Evolutionary conservation across 2,797 vertebrate species (phyloP).

Genomic region (Urocyon cinereoargenteus): DNA sequence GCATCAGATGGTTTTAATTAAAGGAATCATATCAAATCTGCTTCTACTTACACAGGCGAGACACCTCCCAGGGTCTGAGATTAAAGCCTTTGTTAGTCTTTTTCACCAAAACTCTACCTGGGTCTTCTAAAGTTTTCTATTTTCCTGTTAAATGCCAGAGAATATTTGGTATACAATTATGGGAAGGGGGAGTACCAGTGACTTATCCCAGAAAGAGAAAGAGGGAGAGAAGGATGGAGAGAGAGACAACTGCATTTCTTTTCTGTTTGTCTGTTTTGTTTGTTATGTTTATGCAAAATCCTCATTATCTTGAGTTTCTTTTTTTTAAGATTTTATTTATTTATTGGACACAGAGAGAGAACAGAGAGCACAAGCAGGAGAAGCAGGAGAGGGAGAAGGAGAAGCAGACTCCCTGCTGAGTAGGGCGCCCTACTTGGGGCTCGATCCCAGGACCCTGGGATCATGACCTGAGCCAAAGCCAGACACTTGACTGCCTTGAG

Average conservation of each 20-base stretch:
- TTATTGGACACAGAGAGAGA: too few species aligned
- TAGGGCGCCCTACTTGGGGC: too few species aligned
- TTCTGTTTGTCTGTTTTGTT: slow-evolving; percentile 33
- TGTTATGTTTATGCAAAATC: slow-evolving; percentile 38
- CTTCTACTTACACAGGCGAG: slow-evolving; percentile 72
- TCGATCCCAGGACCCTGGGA: too few species aligned
- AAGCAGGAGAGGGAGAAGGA: too few species aligned
- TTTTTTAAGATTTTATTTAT: too few species aligned
- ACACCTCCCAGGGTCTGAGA: slow-evolving; percentile 77
- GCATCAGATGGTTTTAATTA: slow-evolving; percentile 81
- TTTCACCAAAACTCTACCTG: slow-evolving; percentile 65
- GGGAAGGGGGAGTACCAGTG: background rate
- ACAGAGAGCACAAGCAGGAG: too few species aligned
- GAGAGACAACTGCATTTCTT: background rate
- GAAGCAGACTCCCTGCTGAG: too few species aligned
- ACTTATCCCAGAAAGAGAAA: background rate
- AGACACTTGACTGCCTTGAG: background rate
- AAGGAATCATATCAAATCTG: slow-evolving; percentile 74
- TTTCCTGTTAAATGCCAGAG: slow-evolving; percentile 48
- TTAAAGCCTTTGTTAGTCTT: slow-evolving; percentile 67
- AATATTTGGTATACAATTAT: slow-evolving; percentile 30
- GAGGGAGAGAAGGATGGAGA: background rate
- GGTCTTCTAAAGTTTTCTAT: slow-evolving; percentile 44
- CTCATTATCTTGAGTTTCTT: background rate
- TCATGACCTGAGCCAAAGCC: too few species aligned